Base-by-base conservation (phyloP, 37 sponge, comb jelly and placozoan species). In the Halichondria panicea region DNA sequence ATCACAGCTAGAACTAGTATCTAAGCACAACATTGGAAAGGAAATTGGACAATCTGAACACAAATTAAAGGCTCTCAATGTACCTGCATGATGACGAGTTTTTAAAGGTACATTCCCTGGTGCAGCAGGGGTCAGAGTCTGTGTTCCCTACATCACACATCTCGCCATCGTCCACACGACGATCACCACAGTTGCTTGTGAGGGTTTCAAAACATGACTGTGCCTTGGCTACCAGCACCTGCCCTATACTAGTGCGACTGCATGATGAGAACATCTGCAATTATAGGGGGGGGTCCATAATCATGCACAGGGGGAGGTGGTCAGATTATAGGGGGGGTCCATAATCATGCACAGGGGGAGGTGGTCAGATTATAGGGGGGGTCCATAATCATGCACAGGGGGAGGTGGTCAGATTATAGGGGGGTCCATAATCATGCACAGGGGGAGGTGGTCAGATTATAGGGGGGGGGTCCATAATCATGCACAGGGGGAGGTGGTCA, bases 61-160 rank as follows among this genome's bases (percentile, higher is more conserved):
- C 22, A 7, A 39, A 71, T 32, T 3, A 30, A 1, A 48, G 35
- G 21, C 44, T 19, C 22, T 2, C 35, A 27, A 5, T 35, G 34
- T 24, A 86, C 87, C 87, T 86, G 70, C 87, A 86, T 7, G 13
- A 25, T 31, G 58, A 34, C 13, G 38, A 42, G 1, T 37, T 15
- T 25, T 3, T 67, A 4, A 86, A 42, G 31, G 8, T 44, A 35
- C 87, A 86, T 0, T 46, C 55, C 22, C 11, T 21, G 27, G 40
- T 39, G 56, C 87, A 86, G 63, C 80, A 79, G 4, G 54, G n/a
- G 21, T 78, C 62, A 18, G 65, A 36, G 12, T 67, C 55, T 30
- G 57, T 63, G n/a, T n/a, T n/a, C 24, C 87, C 87, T 55, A 37
- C 87, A 59, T 86, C 87, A 79, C 87, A 86, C 24, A 79, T 61